Percentiles rank a stretch among this genome's conserved stretches.
phyloP scores from a whole-genome alignment of 2,888 invertebrate species.

The Drosophila flavopinicola region DNA sequence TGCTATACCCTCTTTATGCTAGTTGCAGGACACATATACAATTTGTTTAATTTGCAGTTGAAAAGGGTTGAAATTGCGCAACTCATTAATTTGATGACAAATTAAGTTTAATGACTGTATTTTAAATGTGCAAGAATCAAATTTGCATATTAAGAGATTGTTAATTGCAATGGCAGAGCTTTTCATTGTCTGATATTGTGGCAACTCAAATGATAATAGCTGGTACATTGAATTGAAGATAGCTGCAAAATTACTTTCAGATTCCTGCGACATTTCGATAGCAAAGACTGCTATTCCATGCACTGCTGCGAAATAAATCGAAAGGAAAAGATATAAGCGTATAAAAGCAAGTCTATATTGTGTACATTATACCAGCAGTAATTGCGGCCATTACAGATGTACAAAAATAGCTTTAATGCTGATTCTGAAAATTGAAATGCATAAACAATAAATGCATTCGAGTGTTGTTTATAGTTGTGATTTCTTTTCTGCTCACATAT shows the following conservation, averaged over 20 bases:
- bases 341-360: not conserved
- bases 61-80: constrained; percentile 21
- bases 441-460: constrained; percentile 19
- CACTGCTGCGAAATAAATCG: not conserved
- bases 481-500: constrained; percentile 12
- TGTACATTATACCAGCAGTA: not conserved
- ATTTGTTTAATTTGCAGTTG: not conserved
- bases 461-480: constrained; percentile 19
- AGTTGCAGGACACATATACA: no score
- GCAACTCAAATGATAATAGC: not conserved
- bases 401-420: not conserved
- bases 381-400: not conserved
- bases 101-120: constrained; percentile 64
- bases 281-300: not conserved
- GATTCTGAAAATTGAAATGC: constrained; percentile 2
- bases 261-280: no score
- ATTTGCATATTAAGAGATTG: constrained; percentile 55
- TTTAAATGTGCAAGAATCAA: constrained; percentile 42
- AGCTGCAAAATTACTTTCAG: no score
- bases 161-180: constrained; percentile 41
- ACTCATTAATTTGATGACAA: constrained; percentile 68
- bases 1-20: no score
- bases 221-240: not conserved
- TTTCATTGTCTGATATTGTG: not conserved
- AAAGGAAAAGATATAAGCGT: not conserved